phyloP scores from a whole-genome alignment of 2,888 invertebrate genomes.

The Epinotia brunnichana region DNA sequence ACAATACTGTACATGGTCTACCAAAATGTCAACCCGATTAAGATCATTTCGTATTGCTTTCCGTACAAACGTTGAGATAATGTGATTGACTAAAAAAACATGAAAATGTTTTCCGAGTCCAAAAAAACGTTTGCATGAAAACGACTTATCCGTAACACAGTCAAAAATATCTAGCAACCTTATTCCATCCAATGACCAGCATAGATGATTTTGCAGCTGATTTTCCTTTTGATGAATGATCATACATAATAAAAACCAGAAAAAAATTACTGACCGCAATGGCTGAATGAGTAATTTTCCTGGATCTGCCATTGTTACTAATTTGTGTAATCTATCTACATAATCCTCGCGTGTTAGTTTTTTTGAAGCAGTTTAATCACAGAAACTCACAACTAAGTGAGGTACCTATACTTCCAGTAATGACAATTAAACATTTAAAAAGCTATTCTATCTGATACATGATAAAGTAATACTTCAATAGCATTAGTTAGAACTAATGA shows the following conservation, averaged over 20 bases:
- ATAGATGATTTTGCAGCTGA: neutral
- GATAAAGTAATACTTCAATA: slow-evolving; percentile 42
- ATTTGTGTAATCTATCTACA: slow-evolving; percentile 22
- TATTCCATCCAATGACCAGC: neutral
- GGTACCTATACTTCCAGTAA: slow-evolving; percentile 14
- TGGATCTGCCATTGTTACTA: slow-evolving; percentile 5
- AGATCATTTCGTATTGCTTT: too few species aligned
- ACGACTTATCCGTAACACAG: neutral
- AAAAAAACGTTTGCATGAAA: too few species aligned
- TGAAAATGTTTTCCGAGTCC: too few species aligned
- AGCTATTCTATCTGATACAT: slow-evolving; percentile 40
- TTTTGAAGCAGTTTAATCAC: slow-evolving; percentile 30
- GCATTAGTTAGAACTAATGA: slow-evolving; percentile 37
- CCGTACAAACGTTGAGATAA: too few species aligned
- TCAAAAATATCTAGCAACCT: neutral
- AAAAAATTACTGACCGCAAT: neutral
- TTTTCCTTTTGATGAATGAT: neutral
- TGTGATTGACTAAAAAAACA: too few species aligned
- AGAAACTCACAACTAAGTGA: slow-evolving; percentile 30
- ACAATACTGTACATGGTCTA: too few species aligned
- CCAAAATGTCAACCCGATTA: too few species aligned
- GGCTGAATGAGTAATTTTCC: neutral
- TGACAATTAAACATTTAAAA: slow-evolving; percentile 31
- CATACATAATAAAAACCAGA: neutral
- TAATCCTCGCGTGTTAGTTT: slow-evolving; percentile 24